These are phyloP conservation scores for Ailuropoda melanoleuca DNA, from an alignment of 2,113 vertebrate genomes.

Conservation along the genomic window DNA sequence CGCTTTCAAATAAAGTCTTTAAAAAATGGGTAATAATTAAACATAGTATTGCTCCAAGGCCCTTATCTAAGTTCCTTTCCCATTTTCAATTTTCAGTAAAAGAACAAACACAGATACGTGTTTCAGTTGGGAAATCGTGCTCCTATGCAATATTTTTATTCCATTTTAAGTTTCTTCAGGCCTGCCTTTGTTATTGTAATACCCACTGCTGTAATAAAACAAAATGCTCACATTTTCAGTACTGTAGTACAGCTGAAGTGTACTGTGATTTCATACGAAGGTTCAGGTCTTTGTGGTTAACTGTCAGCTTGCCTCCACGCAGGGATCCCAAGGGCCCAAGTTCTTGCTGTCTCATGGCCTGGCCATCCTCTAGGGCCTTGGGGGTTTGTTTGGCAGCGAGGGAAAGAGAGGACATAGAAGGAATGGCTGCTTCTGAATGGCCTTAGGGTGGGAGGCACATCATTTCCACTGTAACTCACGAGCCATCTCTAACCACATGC, in stretches of 20 bases:
- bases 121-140: background rate
- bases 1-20: background rate
- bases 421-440: background rate
- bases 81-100: conserved; percentile 3
- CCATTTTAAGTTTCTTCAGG: background rate
- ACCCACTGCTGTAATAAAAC: background rate
- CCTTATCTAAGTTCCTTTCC: background rate
- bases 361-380: background rate
- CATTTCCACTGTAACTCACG: background rate
- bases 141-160: background rate
- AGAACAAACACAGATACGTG: background rate
- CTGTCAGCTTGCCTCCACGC: background rate
- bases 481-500: background rate
- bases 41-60: background rate
- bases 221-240: background rate
- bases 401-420: background rate
- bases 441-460: background rate
- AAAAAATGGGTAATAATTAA: background rate
- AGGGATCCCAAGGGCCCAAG: background rate
- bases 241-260: background rate
- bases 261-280: background rate
- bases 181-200: background rate
- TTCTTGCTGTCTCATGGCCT: background rate
- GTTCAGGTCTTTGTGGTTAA: background rate
- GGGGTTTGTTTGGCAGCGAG: background rate